Evolutionary conservation across 1,140 invertebrate species (phyloP).

Genomic region (Epicauta chinensis): DNA sequence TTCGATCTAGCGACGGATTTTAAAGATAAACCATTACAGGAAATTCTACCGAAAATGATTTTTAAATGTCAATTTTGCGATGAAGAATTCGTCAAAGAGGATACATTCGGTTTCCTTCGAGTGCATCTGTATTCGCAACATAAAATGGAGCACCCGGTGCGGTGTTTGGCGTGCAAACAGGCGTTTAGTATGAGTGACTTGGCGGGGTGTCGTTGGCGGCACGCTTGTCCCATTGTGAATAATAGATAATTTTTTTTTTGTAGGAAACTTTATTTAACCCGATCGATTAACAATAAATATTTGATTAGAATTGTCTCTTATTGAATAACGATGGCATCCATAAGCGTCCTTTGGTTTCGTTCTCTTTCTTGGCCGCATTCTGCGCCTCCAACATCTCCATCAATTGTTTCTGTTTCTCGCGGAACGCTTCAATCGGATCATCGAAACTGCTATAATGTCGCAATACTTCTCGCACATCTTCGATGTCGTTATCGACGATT

Average conservation of each 20-base stretch:
- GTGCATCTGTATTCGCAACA: slow-evolving; percentile 8
- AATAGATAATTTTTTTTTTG: neutral
- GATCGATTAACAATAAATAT: neutral
- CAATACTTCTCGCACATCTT: slow-evolving; percentile 90
- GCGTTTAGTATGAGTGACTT: slow-evolving; percentile 3
- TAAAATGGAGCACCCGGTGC: slow-evolving; percentile 7
- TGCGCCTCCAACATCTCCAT: slow-evolving; percentile 59
- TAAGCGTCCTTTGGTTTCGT: slow-evolving; percentile 26
- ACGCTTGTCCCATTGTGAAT: slow-evolving; percentile 5
- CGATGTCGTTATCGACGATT: slow-evolving; percentile 77
- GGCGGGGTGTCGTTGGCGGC: slow-evolving; percentile 6
- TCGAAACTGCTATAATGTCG: slow-evolving; percentile 91
- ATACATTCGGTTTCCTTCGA: neutral
- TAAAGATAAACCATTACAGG: neutral
- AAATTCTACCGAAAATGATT: slow-evolving; percentile 6
- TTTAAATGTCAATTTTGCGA: slow-evolving; percentile 15
- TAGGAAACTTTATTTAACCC: neutral
- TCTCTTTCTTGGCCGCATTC: slow-evolving; percentile 40
- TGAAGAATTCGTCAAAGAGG: neutral
- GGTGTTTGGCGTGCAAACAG: slow-evolving; percentile 11
- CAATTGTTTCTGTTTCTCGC: slow-evolving; percentile 76
- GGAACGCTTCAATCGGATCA: slow-evolving; percentile 87
- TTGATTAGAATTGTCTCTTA: slow-evolving; percentile 9
- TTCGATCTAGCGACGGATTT: slow-evolving; percentile 1
- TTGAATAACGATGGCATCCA: slow-evolving; percentile 31